Conservation (phyloP, 1,140 invertebrate genomes). For the Proales similis region DNA sequence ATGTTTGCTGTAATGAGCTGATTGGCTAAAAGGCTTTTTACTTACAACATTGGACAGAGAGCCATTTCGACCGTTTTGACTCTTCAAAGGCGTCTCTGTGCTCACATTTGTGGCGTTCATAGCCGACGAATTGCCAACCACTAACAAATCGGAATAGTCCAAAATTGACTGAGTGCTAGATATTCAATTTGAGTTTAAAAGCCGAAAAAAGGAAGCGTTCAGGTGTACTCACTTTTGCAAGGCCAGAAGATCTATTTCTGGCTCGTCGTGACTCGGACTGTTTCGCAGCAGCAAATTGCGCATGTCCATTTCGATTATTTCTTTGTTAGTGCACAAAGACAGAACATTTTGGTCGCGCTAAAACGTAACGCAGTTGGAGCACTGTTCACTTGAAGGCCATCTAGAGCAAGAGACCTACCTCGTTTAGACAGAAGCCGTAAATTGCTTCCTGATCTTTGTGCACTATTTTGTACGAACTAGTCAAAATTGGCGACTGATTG, state of each 20-base stretch:
- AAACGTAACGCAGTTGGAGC: slow-evolving; percentile 34
- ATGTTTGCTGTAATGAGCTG: slow-evolving; percentile 18
- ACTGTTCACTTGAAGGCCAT: slow-evolving; percentile 29
- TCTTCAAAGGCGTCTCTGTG: background rate
- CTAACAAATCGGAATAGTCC: slow-evolving; percentile 65
- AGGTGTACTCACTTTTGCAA: slow-evolving; percentile 61
- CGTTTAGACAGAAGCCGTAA: slow-evolving; percentile 88
- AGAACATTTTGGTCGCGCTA: slow-evolving; percentile 69
- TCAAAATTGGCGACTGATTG: background rate
- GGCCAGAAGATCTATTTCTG: slow-evolving; percentile 84
- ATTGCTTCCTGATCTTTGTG: slow-evolving; percentile 99
- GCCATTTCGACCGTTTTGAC: no score
- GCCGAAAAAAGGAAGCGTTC: background rate
- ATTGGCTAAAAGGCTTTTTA: slow-evolving; percentile 39
- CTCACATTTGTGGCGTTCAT: slow-evolving; percentile 23
- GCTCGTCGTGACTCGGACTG: slow-evolving; percentile 83
- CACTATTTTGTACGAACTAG: slow-evolving; percentile 74
- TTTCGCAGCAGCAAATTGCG: slow-evolving; percentile 63
- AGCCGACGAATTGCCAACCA: slow-evolving; percentile 78
- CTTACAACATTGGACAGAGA: slow-evolving; percentile 76
- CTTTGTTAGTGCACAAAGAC: slow-evolving; percentile 82
- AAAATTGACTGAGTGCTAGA: background rate
- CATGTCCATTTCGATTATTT: slow-evolving; percentile 95
- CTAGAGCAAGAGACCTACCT: slow-evolving; percentile 56
- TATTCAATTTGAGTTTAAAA: slow-evolving; percentile 11